phyloP scores from a whole-genome alignment of 2,888 invertebrate genomes.

The Drosophila maculinotata region DNA sequence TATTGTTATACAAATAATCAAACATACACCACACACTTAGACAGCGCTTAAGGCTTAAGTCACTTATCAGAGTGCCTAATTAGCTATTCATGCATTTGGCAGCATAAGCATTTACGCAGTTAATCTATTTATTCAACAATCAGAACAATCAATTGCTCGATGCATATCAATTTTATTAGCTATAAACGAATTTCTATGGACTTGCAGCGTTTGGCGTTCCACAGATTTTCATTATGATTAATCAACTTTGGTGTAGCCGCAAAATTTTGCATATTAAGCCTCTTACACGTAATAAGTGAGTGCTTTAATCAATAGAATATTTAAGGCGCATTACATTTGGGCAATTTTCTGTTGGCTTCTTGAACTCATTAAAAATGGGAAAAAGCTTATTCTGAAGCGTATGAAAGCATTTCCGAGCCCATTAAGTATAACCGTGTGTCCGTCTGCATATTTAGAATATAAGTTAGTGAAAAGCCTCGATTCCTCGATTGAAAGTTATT shows the following conservation, averaged over 20 bases:
- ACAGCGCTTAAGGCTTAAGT: not conserved
- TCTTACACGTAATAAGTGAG: not conserved
- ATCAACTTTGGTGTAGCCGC: not conserved
- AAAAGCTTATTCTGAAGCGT: too few species aligned
- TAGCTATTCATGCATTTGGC: slow-evolving; percentile 20
- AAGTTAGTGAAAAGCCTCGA: too few species aligned
- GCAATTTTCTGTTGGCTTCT: not conserved
- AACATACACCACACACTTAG: not conserved
- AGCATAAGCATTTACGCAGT: slow-evolving; percentile 21
- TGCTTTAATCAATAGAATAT: not conserved
- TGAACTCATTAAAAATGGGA: not conserved
- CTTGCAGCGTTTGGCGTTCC: not conserved
- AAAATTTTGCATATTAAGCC: not conserved
- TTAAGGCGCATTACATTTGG: not conserved
- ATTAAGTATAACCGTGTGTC: too few species aligned
- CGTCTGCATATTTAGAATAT: too few species aligned
- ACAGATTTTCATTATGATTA: not conserved
- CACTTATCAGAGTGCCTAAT: slow-evolving; percentile 31
- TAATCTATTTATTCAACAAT: slow-evolving; percentile 18
- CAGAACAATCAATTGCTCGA: slow-evolving; percentile 1
- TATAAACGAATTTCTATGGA: not conserved
- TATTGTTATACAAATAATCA: slow-evolving; percentile 8
- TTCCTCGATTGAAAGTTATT: too few species aligned
- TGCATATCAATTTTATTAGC: slow-evolving; percentile 1
- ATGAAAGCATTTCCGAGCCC: not conserved